Percentiles rank a stretch among this genome's conserved stretches.
These are phyloP conservation scores for Acridotheres tristis DNA, from an alignment of 2,797 vertebrate species.

Conservation along the genomic window DNA sequence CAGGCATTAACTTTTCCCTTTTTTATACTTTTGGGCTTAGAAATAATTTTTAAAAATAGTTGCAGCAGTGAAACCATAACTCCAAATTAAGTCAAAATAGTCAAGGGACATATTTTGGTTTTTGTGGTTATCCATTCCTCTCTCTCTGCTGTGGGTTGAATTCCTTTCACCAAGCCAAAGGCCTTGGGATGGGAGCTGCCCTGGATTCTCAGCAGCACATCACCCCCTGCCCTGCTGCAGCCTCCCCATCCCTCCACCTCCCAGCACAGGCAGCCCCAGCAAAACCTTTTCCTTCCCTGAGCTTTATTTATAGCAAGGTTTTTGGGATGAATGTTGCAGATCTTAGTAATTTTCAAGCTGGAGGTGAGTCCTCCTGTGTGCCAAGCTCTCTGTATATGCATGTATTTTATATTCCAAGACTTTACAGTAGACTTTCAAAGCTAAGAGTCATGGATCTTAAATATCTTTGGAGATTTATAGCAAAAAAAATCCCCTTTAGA, in stretches of 20 bases:
- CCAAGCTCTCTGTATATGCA: accelerated
- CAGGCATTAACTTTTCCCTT: not conserved
- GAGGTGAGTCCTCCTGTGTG: not conserved
- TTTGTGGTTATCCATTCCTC: not conserved
- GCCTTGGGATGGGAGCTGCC: accelerated
- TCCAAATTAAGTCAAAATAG: not conserved
- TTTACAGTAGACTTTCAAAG: not conserved
- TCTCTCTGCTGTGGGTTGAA: accelerated
- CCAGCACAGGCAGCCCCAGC: not conserved
- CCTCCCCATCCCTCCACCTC: not conserved
- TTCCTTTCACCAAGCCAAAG: not conserved
- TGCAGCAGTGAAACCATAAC: not conserved
- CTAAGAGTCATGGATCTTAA: not conserved
- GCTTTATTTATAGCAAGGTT: not conserved
- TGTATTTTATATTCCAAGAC: not conserved
- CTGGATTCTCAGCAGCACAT: not conserved
- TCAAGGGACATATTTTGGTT: not conserved
- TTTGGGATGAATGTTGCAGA: accelerated
- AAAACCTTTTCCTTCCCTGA: not conserved
- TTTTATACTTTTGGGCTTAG: not conserved
- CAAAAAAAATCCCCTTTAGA: not conserved
- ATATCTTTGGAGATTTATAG: not conserved
- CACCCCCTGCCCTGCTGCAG: not conserved
- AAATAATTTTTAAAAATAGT: not conserved
- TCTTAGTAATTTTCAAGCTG: not conserved